Evolutionary conservation across 2,797 vertebrate genomes (phyloP).

Genomic region (Takifugu rubripes): DNA sequence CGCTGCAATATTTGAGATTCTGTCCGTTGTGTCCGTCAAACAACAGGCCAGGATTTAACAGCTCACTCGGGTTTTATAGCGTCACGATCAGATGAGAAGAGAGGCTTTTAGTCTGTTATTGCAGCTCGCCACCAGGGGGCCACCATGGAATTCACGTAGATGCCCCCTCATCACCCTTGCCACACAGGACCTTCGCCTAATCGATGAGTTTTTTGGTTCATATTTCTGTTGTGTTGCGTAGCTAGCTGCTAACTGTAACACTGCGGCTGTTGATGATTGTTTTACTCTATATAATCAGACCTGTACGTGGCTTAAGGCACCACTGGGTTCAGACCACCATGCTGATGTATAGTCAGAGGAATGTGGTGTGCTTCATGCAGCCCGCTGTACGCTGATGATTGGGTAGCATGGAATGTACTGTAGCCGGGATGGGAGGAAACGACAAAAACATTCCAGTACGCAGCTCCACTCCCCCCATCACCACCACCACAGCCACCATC

Average conservation of each 20-base stretch:
- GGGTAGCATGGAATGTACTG: conserved; percentile 56
- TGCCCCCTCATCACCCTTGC: too few relatives aligned
- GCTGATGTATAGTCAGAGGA: conserved; percentile 22
- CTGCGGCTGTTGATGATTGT: too few relatives aligned
- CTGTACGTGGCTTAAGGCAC: conserved; percentile 7
- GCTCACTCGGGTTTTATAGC: too few relatives aligned
- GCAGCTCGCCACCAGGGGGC: too few relatives aligned
- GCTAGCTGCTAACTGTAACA: too few relatives aligned
- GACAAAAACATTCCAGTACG: conserved; percentile 63
- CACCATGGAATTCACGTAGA: too few relatives aligned
- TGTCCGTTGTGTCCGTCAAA: conserved; percentile 6
- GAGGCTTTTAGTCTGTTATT: too few relatives aligned
- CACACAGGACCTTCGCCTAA: too few relatives aligned
- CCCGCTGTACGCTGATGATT: conserved; percentile 31
- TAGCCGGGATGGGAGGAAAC: conserved; percentile 61
- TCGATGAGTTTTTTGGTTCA: too few relatives aligned
- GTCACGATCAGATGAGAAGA: too few relatives aligned
- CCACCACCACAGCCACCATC: conserved; percentile 8
- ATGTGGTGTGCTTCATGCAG: conserved; percentile 23
- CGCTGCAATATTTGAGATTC: conserved; percentile 6
- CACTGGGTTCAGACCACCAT: conserved; percentile 20
- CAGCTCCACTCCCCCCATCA: conserved; percentile 26
- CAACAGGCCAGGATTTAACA: not conserved
- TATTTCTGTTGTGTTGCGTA: too few relatives aligned
- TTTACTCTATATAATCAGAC: not conserved